These are phyloP conservation scores for Drosophila albomicans DNA, from an alignment of 1,140 invertebrate species.

Conservation along the genomic window DNA sequence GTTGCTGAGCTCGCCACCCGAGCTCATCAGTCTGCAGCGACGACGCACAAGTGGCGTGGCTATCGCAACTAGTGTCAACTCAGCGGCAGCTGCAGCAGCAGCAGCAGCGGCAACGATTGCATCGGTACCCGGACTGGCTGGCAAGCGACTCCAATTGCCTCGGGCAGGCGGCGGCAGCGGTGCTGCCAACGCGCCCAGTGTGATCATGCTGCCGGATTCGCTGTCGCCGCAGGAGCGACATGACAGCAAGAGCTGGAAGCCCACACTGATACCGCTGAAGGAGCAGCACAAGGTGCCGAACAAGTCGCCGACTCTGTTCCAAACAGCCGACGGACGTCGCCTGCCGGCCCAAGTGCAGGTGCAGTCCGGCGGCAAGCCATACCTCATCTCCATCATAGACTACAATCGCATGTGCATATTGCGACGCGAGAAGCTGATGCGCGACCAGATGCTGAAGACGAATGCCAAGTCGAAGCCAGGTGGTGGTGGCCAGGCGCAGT, in stretches of 20 bases:
- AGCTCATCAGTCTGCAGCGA: constrained; percentile 73
- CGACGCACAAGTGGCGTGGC: constrained; percentile 47
- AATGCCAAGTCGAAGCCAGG: constrained; percentile 62
- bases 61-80: background rate
- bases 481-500: constrained; percentile 24
- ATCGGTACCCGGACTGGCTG: constrained; percentile 1
- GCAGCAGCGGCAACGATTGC: constrained; percentile 13
- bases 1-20: constrained; percentile 74
- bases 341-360: constrained; percentile 87
- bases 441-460: constrained; percentile 86
- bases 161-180: constrained; percentile 58
- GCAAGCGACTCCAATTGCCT: constrained; percentile 57
- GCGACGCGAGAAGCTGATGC: constrained; percentile 87
- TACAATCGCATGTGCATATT: constrained; percentile 90
- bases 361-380: constrained; percentile 88
- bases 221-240: constrained; percentile 74
- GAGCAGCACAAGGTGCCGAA: constrained; percentile 82
- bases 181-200: constrained; percentile 72
- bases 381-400: constrained; percentile 89
- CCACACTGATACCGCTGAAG: constrained; percentile 89
- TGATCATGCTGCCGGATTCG: constrained; percentile 79
- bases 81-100: constrained; percentile 9
- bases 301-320: constrained; percentile 85
- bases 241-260: constrained; percentile 88
- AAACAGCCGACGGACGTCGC: constrained; percentile 86